Conservation (phyloP, 2,797 vertebrate species). For the Sebastes hubbsi region DNA sequence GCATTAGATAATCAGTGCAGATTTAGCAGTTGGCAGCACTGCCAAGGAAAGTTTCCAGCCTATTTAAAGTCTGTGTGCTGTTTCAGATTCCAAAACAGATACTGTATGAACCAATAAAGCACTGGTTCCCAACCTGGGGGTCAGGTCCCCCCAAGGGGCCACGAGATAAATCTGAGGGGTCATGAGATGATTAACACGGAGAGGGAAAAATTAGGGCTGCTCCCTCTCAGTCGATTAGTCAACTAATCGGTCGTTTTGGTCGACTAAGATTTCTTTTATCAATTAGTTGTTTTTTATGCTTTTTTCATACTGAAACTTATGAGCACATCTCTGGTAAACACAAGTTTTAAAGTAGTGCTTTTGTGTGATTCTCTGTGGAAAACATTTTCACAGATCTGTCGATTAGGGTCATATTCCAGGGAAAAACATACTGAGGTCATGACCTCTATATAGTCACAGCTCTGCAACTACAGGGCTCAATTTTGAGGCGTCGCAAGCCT, state of each 20-base stretch:
- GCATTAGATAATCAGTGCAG: background rate
- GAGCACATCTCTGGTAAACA: too few species aligned
- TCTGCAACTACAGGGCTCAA: background rate
- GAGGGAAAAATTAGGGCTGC: background rate
- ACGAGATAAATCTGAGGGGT: background rate
- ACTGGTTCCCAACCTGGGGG: background rate
- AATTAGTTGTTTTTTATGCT: too few species aligned
- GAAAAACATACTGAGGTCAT: background rate
- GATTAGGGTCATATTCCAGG: background rate
- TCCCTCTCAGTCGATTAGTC: too few species aligned
- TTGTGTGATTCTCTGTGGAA: too few species aligned
- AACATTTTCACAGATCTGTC: too few species aligned
- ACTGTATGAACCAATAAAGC: background rate
- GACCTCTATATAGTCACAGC: background rate
- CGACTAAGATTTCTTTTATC: fast-evolving
- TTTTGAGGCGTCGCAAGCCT: background rate
- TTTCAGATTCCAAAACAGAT: background rate
- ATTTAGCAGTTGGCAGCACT: background rate
- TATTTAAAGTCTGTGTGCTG: conserved; percentile 1
- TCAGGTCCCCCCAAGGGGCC: background rate
- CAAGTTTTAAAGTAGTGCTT: too few species aligned
- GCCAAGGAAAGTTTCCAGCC: background rate
- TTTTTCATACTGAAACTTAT: too few species aligned
- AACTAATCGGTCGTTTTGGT: too few species aligned
- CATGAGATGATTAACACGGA: conserved; percentile 1